Evolutionary conservation across 2,113 vertebrate species (phyloP).

Genomic region (Mus pahari): DNA sequence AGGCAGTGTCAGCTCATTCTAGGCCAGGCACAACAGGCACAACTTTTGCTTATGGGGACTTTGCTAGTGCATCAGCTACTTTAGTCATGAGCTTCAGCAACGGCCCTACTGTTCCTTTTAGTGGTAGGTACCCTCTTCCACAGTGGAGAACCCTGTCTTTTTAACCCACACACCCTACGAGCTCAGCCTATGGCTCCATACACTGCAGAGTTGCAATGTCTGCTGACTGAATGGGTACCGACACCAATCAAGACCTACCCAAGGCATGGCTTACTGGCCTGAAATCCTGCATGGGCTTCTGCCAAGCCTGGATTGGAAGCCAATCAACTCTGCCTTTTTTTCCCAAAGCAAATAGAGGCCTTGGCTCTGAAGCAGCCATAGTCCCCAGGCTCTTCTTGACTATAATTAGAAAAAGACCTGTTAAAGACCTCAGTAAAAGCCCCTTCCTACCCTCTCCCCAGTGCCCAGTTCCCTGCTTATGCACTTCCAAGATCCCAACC

Average conservation of each 20-base stretch:
- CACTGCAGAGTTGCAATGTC: neutral
- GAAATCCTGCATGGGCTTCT: neutral
- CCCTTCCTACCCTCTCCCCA: slow-evolving; percentile 71
- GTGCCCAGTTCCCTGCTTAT: slow-evolving; percentile 61
- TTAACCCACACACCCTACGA: too few species aligned
- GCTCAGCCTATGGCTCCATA: neutral
- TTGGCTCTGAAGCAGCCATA: slow-evolving; percentile 69
- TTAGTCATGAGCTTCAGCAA: neutral
- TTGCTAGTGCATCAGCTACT: neutral
- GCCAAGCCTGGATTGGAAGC: slow-evolving; percentile 76
- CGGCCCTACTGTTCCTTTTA: rapidly evolving
- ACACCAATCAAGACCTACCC: neutral
- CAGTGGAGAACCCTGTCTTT: neutral
- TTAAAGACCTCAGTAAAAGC: slow-evolving; percentile 80
- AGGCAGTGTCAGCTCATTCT: rapidly evolving
- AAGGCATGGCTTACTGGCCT: neutral
- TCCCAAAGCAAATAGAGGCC: slow-evolving; percentile 77
- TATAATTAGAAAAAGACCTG: slow-evolving; percentile 84
- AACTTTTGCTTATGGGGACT: neutral
- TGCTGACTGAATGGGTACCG: neutral
- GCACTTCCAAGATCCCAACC: slow-evolving; percentile 71
- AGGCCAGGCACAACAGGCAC: rapidly evolving
- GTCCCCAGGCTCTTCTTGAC: slow-evolving; percentile 76
- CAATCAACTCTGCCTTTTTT: slow-evolving; percentile 76
- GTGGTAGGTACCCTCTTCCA: rapidly evolving